Evolutionary conservation across 2,888 invertebrate species (phyloP).

Genomic region (Heterodera filipjevi): DNA sequence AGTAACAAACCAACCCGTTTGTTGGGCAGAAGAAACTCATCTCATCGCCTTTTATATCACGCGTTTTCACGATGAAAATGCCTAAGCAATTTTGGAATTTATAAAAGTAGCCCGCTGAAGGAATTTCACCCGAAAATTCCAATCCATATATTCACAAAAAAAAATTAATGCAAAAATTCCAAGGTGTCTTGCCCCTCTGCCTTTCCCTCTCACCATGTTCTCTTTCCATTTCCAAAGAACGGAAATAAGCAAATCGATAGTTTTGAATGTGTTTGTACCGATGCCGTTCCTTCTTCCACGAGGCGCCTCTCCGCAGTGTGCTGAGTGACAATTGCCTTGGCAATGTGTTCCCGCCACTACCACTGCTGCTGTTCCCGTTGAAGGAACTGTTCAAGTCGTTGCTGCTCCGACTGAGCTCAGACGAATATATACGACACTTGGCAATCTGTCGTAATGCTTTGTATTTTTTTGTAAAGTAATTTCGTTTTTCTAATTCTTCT

Average conservation of each 20-base stretch:
- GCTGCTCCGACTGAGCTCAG: conserved; percentile 17
- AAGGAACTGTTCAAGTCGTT: conserved; percentile 14
- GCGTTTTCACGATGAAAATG: conserved; percentile 40
- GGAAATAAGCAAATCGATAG: conserved; percentile 32
- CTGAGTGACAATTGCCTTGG: conserved; percentile 33
- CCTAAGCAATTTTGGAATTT: too few species aligned
- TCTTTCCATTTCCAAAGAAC: conserved; percentile 27
- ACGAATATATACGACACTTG: conserved; percentile 30
- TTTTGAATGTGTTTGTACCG: conserved; percentile 35
- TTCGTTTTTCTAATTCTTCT: too few species aligned
- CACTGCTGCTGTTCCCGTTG: conserved; percentile 23
- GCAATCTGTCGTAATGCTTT: conserved; percentile 33
- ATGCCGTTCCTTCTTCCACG: conserved; percentile 30
- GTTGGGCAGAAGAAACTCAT: conserved; percentile 35
- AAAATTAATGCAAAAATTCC: too few species aligned
- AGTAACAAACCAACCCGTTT: background rate
- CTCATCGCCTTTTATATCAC: conserved; percentile 41
- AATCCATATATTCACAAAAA: too few species aligned
- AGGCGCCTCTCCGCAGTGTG: conserved; percentile 24
- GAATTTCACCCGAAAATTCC: too few species aligned
- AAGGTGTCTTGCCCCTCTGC: background rate
- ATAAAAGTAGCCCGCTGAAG: too few species aligned
- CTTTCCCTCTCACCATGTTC: conserved; percentile 21
- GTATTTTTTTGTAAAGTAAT: too few species aligned
- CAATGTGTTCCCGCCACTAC: conserved; percentile 22